A percentile compares a stretch with the other conserved stretches of the same genome.
These are phyloP conservation scores for Kryptopterus vitreolus DNA, from an alignment of 2,797 vertebrate genomes.

Conservation along the genomic window DNA sequence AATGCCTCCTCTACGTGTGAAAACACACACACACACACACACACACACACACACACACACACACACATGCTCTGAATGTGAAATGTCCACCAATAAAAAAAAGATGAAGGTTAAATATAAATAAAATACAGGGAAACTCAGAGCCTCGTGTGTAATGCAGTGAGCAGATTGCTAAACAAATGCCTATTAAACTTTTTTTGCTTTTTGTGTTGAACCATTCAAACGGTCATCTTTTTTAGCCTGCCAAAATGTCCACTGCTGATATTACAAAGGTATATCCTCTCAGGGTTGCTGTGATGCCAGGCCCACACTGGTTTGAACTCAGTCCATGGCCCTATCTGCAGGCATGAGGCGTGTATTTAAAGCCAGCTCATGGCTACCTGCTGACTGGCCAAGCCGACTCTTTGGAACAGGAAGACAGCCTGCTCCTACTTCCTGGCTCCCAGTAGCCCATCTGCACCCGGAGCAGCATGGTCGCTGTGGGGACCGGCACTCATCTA, in stretches of 20 bases:
- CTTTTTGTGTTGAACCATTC: slow-evolving; percentile 9
- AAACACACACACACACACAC: not conserved
- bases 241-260: slow-evolving; percentile 47
- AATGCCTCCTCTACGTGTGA: not conserved
- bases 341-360: slow-evolving; percentile 50
- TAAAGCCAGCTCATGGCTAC: slow-evolving; percentile 48
- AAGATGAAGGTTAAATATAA: not conserved
- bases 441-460: slow-evolving; percentile 51
- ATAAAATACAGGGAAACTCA: not conserved
- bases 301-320: slow-evolving; percentile 48
- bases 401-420: slow-evolving; percentile 56
- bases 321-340: slow-evolving; percentile 46
- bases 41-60: not conserved
- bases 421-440: slow-evolving; percentile 55
- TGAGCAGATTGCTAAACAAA: not conserved
- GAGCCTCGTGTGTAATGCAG: not conserved
- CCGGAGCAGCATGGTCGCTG: slow-evolving; percentile 54
- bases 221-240: slow-evolving; percentile 33
- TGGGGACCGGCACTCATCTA: slow-evolving; percentile 54
- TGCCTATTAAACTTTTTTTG: not conserved
- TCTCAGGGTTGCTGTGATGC: slow-evolving; percentile 48
- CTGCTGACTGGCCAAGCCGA: slow-evolving; percentile 45
- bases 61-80: not conserved
- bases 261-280: slow-evolving; percentile 56
- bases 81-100: not conserved